Conservation (phyloP, 2,888 invertebrate species). For the Ochropleura plecta region DNA sequence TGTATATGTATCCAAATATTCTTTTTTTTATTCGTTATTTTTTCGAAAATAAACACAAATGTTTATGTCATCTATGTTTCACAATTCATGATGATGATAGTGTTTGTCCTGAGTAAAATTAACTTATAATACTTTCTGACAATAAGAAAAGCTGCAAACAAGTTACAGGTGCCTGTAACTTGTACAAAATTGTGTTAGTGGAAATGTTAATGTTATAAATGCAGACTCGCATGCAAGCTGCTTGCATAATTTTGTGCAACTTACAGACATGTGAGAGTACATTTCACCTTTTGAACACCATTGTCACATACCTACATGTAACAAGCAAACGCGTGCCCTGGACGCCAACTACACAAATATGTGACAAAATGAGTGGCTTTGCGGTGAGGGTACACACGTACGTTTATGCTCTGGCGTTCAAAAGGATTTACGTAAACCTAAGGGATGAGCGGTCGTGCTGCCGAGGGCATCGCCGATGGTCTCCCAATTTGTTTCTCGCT, state of each 20-base stretch:
- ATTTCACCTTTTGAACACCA: too few relatives aligned
- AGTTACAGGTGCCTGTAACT: neutral
- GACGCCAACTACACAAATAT: too few relatives aligned
- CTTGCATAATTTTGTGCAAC: neutral
- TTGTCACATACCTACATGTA: too few relatives aligned
- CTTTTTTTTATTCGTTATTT: neutral
- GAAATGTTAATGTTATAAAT: neutral
- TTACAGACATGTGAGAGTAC: neutral
- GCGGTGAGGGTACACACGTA: too few relatives aligned
- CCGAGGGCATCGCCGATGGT: too few relatives aligned
- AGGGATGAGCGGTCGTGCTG: too few relatives aligned
- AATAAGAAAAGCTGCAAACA: neutral
- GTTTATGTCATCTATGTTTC: too few relatives aligned
- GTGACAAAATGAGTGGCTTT: too few relatives aligned
- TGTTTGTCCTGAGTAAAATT: neutral
- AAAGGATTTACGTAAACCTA: too few relatives aligned
- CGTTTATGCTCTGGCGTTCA: too few relatives aligned
- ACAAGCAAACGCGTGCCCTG: too few relatives aligned
- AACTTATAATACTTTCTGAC: neutral
- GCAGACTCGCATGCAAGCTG: neutral
- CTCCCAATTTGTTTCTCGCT: neutral
- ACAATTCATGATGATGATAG: too few relatives aligned
- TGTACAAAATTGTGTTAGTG: neutral
- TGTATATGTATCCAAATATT: neutral
- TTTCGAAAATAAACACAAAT: neutral